Evolutionary conservation across 2,888 invertebrate genomes (phyloP), one percentile per base, ranked within the genome.

Genomic region (Ceraclea dissimilis): DNA sequence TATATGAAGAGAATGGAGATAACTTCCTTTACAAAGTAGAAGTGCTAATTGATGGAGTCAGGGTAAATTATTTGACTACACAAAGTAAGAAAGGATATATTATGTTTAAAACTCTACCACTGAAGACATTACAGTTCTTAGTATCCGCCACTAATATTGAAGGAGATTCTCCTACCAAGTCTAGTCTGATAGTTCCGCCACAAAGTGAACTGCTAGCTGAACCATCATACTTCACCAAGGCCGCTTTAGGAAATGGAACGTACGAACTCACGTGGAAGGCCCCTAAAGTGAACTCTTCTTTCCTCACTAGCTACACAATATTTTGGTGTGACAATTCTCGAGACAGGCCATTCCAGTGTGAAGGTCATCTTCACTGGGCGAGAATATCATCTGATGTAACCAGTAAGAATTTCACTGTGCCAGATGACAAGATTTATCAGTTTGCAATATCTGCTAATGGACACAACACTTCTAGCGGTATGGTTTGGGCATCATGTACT

Each of bases 381-480:
- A 68, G 70, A 19, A 65, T 76, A 60, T 68, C 69, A 57, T 63
- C 72, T 8, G 64, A 66, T 5, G 69, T 70, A 59, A 73, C 67
- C 75, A 66, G 80, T 74, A 66, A 81, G 66, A 82, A 83, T 48
- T 77, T 85, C 63, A 79, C 82, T 20, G 76, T 86, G 18, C 78
- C 80, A 60, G 74, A 74, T 61, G 78, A 82, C 52, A 73, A 72
- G 58, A 79, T 81, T 31, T 86, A 82, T 67, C 89, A 82, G 66
- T 90, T 92, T 75, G 92, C 91, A 1, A 88, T 93, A 59, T 84
- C 92, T 4, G 88, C 88, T 1, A 90, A 92, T 66, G 83, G 81
- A 44, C 71, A 74, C 0, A 69, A 69, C 2, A 79, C 78, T 59
- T 90, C 89, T 63, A 90, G 90, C 67, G 92, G 92, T 1, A 89